A percentile compares a stretch with the other conserved stretches of the same genome.
Evolutionary conservation across 30 jellyfish, hydroid and myxozoan genomes (phyloP).

Genomic region (Cassiopea xamachana): DNA sequence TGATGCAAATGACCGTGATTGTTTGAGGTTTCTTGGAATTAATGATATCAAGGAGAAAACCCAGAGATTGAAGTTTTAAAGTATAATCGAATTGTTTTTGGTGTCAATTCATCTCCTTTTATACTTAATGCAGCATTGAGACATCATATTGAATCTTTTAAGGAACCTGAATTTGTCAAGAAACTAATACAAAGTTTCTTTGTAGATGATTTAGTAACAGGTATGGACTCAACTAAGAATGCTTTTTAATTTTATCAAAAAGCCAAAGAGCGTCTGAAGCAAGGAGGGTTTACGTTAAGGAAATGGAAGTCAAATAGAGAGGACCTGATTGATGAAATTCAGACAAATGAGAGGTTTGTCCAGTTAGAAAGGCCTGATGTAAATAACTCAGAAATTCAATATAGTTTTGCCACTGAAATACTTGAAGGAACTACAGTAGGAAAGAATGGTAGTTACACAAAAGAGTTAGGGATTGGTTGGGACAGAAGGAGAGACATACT

Average conservation of each 20-base stretch:
- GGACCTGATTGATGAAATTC: too few species aligned
- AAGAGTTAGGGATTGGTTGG: constrained; percentile 62
- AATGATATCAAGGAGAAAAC: constrained; percentile 3
- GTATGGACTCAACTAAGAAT: neutral
- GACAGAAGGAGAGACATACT: constrained; percentile 39
- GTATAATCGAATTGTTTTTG: constrained; percentile 31
- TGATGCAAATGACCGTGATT: constrained; percentile 12
- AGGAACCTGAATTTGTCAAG: constrained; percentile 4
- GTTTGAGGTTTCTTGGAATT: constrained; percentile 25
- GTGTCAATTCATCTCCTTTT: constrained; percentile 20
- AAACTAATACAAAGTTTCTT: neutral
- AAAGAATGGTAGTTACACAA: constrained; percentile 20
- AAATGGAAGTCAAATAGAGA: too few species aligned
- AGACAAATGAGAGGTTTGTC: too few species aligned
- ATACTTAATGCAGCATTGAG: constrained; percentile 11
- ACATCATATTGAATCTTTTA: neutral
- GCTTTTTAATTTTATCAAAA: neutral
- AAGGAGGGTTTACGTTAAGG: too few species aligned
- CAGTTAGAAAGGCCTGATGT: too few species aligned
- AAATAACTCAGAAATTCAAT: too few species aligned
- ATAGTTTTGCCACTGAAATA: constrained; percentile 40
- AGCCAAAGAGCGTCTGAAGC: neutral
- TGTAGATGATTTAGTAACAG: constrained; percentile 49
- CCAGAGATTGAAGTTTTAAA: neutral
- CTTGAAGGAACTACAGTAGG: constrained; percentile 16